Percentiles rank a stretch among this genome's conserved stretches.
phyloP scores from a whole-genome alignment of 2,888 invertebrate genomes.

The Yponomeuta evonymella region DNA sequence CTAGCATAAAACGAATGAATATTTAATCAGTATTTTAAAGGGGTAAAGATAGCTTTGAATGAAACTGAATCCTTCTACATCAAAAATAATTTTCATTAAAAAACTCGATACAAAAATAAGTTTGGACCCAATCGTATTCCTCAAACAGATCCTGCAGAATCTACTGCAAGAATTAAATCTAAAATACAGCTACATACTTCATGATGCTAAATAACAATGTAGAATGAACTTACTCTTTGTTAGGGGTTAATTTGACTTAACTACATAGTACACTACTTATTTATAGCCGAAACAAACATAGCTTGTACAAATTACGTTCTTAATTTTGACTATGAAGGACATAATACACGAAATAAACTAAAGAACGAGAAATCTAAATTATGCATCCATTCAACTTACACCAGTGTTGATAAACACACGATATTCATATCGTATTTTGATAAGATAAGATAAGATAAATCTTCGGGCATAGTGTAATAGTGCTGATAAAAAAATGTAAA shows the following conservation, averaged over 20 bases:
- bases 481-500: too few species aligned
- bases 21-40: too few species aligned
- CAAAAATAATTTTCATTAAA: constrained; percentile 10
- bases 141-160: constrained; percentile 24
- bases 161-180: constrained; percentile 14
- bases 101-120: constrained; percentile 27
- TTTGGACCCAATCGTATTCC: constrained; percentile 24
- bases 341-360: not conserved
- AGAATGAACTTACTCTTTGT: not conserved
- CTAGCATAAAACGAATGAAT: too few species aligned
- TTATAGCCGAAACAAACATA: not conserved
- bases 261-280: not conserved
- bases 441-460: too few species aligned
- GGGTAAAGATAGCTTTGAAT: too few species aligned
- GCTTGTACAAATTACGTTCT: not conserved
- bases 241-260: not conserved
- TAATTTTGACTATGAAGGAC: not conserved
- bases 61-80: not conserved
- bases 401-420: not conserved
- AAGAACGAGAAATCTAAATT: not conserved
- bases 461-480: too few species aligned
- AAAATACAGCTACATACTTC: constrained; percentile 16
- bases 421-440: too few species aligned
- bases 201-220: not conserved
- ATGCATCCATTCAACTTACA: not conserved